Base-by-base conservation (phyloP, 1,140 invertebrate genomes). In the Aphis gossypii region DNA sequence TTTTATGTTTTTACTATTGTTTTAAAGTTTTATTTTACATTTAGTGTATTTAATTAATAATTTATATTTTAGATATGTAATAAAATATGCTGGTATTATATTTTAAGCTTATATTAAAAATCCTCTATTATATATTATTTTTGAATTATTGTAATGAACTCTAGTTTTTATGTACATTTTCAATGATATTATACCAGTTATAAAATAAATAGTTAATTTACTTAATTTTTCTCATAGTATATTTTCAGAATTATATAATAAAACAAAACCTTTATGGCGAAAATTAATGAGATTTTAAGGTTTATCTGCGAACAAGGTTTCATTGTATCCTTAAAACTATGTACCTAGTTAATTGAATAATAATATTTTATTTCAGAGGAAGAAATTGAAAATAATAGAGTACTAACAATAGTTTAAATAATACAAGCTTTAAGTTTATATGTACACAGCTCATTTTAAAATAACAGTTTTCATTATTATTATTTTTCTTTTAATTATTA, bases 21-120 rank as follows among this genome's bases (percentile, higher is more conserved):
- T n/a, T 35, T 76, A 76, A n/a, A 84, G 8, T 84, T 83, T 44
- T 84, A 84, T 84, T 84, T 84, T 41, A 41, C 3, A 44, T 84
- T 84, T 84, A 84, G 83, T 84, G 30, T 84, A 44, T 21, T 30
- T 84, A 44, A 38, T 5, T 84, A 35, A 76, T n/a, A 76, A 76
- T 76, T 68, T 76, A 76, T n/a, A 76, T 76, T 76, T 76, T 76
- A 76, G 60, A 76, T 76, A 76, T 76, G 14, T n/a, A 76, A 76
- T n/a, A n/a, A 76, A 76, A 30, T 76, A 76, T 76, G 30, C 14
- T 76, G 60, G 30, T 83, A 83, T 38, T 83, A 83, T 83, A 83
- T 83, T 83, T 83, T 83, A 83, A 20, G 35, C 18, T 83, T 38
- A 2, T 83, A 38, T 23, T 38, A 38, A 38, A 82, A 21, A 82